These are phyloP conservation scores for Luperina testacea DNA, from an alignment of 2,888 invertebrate genomes.

Conservation along the genomic window DNA sequence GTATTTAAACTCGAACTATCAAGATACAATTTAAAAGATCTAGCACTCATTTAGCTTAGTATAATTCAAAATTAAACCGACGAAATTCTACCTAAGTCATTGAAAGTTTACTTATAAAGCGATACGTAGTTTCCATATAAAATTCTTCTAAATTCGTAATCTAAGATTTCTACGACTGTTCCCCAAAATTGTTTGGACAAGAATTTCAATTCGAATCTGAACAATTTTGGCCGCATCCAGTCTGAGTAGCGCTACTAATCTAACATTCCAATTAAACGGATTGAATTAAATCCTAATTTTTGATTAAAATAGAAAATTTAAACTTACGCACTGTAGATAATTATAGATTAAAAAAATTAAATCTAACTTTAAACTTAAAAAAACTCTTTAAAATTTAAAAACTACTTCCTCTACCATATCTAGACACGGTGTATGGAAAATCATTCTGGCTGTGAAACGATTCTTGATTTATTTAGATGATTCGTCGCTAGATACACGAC, in stretches of 20 bases:
- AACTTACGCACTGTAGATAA: conserved; percentile 89
- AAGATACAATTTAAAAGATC: conserved; percentile 76
- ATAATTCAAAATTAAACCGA: conserved; percentile 85
- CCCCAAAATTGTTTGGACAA: conserved; percentile 61
- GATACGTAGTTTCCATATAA: conserved; percentile 87
- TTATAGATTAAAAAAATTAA: conserved; percentile 83
- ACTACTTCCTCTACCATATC: conserved; percentile 86
- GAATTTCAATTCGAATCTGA: conserved; percentile 63
- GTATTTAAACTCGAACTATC: conserved; percentile 59
- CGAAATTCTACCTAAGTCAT: conserved; percentile 81
- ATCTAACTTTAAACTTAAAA: conserved; percentile 79
- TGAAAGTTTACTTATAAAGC: conserved; percentile 82
- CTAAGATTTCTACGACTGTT: conserved; percentile 82
- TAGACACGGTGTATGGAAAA: conserved; percentile 86
- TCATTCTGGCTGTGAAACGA: conserved; percentile 89
- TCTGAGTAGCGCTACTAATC: conserved; percentile 83
- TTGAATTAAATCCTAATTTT: conserved; percentile 82
- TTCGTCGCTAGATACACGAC: conserved; percentile 68
- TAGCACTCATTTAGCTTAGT: conserved; percentile 86
- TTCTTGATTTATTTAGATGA: conserved; percentile 84
- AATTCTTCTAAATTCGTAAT: conserved; percentile 87
- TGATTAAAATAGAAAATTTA: conserved; percentile 86
- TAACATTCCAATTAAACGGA: conserved; percentile 86
- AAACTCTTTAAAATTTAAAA: conserved; percentile 77
- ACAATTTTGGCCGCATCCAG: conserved; percentile 70